Conservation (phyloP, 2,113 vertebrate genomes). For the Irena cyanogastra region DNA sequence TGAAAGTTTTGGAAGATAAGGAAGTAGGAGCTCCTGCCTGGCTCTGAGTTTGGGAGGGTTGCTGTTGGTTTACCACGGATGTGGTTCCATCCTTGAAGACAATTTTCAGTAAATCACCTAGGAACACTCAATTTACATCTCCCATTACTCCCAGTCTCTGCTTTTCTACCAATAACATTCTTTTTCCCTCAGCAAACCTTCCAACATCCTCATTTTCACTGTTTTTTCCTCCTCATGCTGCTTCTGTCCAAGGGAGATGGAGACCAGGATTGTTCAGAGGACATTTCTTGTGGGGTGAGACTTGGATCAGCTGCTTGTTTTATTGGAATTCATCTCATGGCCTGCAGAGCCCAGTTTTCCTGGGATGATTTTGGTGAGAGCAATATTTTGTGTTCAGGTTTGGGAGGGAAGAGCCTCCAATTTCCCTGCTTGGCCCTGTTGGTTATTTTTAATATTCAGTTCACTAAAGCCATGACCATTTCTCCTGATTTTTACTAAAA, state of each 20-base stretch:
- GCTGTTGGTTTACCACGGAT: accelerated
- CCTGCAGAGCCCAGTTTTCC: neutral
- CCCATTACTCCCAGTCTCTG: neutral
- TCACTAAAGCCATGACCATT: neutral
- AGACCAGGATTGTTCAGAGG: neutral
- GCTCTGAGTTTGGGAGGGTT: neutral
- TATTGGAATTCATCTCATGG: neutral
- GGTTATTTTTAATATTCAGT: neutral
- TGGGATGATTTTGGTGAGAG: neutral
- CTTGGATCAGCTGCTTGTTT: neutral
- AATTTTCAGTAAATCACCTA: neutral
- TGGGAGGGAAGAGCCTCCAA: neutral
- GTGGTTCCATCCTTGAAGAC: neutral
- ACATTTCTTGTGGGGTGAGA: neutral
- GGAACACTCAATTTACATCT: neutral
- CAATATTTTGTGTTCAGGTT: neutral
- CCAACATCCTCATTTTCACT: neutral
- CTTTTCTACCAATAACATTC: neutral
- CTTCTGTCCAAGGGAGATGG: neutral
- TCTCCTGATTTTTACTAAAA: neutral
- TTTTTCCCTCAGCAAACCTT: neutral
- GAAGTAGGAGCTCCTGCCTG: neutral
- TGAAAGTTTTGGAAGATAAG: accelerated
- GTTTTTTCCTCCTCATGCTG: neutral
- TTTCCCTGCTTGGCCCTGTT: neutral